Evolutionary conservation across 2,113 vertebrate species (phyloP).

Genomic region (Muntiacus muntjak): DNA sequence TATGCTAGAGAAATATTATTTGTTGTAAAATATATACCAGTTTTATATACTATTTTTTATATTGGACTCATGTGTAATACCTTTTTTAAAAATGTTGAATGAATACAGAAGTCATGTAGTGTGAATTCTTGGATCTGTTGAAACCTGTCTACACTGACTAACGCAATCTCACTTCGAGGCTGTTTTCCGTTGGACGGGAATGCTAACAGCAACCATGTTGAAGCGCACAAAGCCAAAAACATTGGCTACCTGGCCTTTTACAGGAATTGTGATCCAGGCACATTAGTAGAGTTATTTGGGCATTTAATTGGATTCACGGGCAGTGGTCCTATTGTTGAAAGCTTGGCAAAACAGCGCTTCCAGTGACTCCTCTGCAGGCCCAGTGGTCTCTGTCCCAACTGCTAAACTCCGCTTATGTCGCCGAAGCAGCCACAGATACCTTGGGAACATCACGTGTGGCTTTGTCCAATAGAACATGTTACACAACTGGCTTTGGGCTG

Average conservation of each 20-base stretch:
- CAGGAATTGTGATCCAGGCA: background rate
- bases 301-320: background rate
- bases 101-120: background rate
- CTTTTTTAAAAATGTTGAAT: background rate
- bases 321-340: background rate
- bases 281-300: background rate
- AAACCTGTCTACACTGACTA: background rate
- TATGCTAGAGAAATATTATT: background rate
- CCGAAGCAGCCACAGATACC: background rate
- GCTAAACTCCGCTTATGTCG: background rate
- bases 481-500: background rate
- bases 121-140: background rate
- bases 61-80: background rate
- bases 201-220: background rate
- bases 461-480: background rate
- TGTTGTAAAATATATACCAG: background rate
- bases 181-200: background rate
- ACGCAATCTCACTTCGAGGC: background rate
- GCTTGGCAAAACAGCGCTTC: background rate
- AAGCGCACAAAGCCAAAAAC: background rate
- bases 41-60: background rate
- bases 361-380: background rate
- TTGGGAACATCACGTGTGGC: background rate
- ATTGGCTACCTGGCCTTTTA: background rate
- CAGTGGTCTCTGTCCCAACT: background rate